Evolutionary conservation across 2,888 invertebrate species (phyloP), one percentile per base, ranked within the genome.

Genomic region (Agapetus fuscipes): DNA sequence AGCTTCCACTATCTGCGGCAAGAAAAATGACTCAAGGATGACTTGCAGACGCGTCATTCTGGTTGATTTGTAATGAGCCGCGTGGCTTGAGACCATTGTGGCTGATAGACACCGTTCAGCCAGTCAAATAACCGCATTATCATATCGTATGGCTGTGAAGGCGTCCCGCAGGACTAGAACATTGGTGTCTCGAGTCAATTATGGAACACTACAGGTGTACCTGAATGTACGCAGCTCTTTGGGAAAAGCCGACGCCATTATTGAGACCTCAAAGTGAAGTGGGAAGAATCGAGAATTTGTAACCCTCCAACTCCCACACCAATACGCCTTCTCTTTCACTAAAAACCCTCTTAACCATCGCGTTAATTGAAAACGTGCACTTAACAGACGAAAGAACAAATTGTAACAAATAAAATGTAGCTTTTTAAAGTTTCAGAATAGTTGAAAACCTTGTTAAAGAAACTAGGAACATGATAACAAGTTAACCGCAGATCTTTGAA

Each of bases 11-110:
- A n/a, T n/a, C n/a, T n/a, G n/a, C n/a, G n/a, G n/a, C n/a, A 34
- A 44, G 46, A 47, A 47, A 44, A 47, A 47, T 47, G 46, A 47
- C 34, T 39, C 37, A 25, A 36, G 37, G 37, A 44, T 47, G 46
- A 47, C 46, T 47, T 47, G 46, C 46, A 47, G 29, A 41, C 33
- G 39, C 43, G 46, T 43, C 46, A 43, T 43, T 46, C 43, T 17
- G 45, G 30, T 20, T 30, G 37, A 37, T 32, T 39, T 43, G 32
- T 43, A 43, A 43, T 43, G 39, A 43, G 43, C 40, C 40, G 37
- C 39, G 42, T 42, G 36, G 43, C 37, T 36, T 35, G 39, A 37
- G 41, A 36, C 37, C 44, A 41, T 44, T 39, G 43, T 41, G 35
- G 45, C 37, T 35, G 42, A 46, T 46, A 42, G 42, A 46, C 45